Base-by-base conservation (phyloP, 1,140 invertebrate genomes). In the Drosophila equinoxialis region DNA sequence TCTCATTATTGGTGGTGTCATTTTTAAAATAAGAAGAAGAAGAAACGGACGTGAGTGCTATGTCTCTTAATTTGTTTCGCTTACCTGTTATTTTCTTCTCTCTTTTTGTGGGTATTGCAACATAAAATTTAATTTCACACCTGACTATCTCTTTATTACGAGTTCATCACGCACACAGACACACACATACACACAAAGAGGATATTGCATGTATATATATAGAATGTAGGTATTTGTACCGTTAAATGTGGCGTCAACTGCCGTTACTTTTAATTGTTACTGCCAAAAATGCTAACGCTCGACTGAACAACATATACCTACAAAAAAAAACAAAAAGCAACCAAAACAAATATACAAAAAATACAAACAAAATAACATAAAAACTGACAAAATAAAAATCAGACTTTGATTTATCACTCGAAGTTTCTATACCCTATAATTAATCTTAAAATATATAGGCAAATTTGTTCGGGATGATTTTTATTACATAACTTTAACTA, bases 181-280 rank as follows among this genome's bases (percentile, higher is more conserved):
- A 59, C 58, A 35, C 39, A 63, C 14, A 71, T 20, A 79, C 23
- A 20, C 8, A 30, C 35, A 41, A 26, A 26, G 23, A 41, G 14
- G 37, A 39, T 35, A n/a, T 63, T 17, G 66, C 45, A 14, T 51
- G 20, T 17, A 17, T 8, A 20, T 48, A 51, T 20, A 23, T 51
- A 30, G 30, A 30, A 23, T 51, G 20, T 51, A 23, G 11, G 45
- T 51, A 23, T 51, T 51, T 68, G 37, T 81, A 86, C 83, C 77
- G 79, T 81, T 81, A 65, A 81, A 75, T 62, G 74, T 61, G 48
- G 65, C 67, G 68, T 60, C 72, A 83, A 83, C 68, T 45, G 67
- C 61, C 76, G 83, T 86, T 86, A 70, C 33, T 77, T 87, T 86
- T 86, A 86, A 86, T 79, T 87, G 83, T 87, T 83, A 87, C 66